Conservation (phyloP, 2,113 vertebrate species). For the Macrotis lagotis region DNA sequence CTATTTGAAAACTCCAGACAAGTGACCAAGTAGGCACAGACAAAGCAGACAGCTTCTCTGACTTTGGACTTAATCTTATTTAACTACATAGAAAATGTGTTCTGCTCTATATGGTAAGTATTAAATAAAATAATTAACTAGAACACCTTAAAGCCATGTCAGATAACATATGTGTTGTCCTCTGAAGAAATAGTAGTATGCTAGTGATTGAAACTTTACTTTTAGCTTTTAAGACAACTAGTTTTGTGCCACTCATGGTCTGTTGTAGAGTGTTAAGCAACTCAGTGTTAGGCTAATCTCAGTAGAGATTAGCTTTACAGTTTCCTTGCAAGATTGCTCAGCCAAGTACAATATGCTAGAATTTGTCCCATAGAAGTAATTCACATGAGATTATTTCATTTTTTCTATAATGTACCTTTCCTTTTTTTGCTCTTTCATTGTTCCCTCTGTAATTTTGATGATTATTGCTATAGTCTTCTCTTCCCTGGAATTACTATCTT, state of each 20-base stretch:
- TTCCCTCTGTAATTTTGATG: neutral
- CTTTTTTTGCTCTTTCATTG: neutral
- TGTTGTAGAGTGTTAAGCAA: neutral
- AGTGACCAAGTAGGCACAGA: neutral
- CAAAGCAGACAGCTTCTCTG: neutral
- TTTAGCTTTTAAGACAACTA: constrained; percentile 36
- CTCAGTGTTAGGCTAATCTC: no score
- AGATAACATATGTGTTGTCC: neutral
- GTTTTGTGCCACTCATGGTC: constrained; percentile 21
- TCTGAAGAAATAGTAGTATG: neutral
- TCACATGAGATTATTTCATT: constrained; percentile 18
- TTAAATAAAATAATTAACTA: neutral
- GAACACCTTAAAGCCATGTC: neutral
- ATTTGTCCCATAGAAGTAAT: neutral
- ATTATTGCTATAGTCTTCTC: constrained; percentile 10
- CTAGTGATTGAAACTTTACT: neutral
- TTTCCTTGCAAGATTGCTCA: constrained; percentile 37
- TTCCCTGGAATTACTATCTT: neutral
- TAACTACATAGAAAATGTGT: neutral
- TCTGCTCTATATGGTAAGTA: neutral
- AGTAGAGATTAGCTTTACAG: constrained; percentile 18
- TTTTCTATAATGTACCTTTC: constrained; percentile 37
- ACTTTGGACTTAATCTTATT: neutral
- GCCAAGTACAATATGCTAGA: neutral
- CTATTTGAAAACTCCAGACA: no score